These are phyloP conservation scores for Zaprionus inermis DNA, from an alignment of 1,140 invertebrate genomes.

Conservation along the genomic window DNA sequence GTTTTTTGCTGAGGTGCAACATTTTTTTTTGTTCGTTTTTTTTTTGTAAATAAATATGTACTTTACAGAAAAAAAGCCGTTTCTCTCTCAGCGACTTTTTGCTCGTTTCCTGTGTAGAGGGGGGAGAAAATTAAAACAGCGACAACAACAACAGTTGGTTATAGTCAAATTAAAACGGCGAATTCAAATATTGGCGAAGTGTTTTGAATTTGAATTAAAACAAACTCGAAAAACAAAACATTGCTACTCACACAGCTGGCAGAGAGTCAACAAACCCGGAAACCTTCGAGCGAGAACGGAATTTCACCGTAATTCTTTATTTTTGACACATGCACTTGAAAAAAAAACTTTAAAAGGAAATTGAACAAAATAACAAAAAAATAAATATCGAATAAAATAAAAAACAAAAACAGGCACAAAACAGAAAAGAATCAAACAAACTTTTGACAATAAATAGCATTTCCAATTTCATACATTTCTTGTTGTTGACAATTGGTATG, in stretches of 20 bases:
- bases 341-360: constrained; percentile 28
- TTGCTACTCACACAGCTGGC: constrained; percentile 38
- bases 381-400: constrained; percentile 17
- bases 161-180: constrained; percentile 17
- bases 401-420: constrained; percentile 31
- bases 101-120: constrained; percentile 47
- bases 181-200: background rate
- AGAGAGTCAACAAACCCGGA: constrained; percentile 82
- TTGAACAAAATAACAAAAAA: constrained; percentile 1
- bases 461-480: constrained; percentile 28
- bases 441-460: constrained; percentile 61
- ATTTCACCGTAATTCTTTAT: constrained; percentile 71
- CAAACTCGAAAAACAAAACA: constrained; percentile 26
- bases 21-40: background rate
- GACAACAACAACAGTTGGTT: constrained; percentile 52
- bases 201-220: constrained; percentile 26
- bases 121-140: background rate
- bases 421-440: constrained; percentile 36
- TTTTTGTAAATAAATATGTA: constrained; percentile 21
- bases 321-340: constrained; percentile 47
- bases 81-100: constrained; percentile 12
- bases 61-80: constrained; percentile 10
- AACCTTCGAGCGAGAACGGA: constrained; percentile 57
- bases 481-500: constrained; percentile 28
- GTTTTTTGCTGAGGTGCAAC: constrained; percentile 18